Evolutionary conservation across 2,797 vertebrate species (phyloP).

Genomic region (Mormyrus proboscirostris): DNA sequence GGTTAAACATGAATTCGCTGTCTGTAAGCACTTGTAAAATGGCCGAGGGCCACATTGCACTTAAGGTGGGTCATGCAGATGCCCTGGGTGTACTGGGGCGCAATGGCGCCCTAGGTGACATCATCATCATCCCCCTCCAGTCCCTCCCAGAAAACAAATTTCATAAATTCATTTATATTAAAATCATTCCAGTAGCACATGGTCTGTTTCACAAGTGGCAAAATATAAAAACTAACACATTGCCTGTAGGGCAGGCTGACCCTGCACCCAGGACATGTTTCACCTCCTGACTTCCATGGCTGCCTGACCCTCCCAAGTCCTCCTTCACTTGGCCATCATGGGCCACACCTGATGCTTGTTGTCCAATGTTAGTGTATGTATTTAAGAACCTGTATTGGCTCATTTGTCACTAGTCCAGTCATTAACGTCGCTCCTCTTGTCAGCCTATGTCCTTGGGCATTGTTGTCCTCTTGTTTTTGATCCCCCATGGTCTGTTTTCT

Average conservation of each 20-base stretch:
- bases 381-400: not conserved
- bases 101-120: not conserved
- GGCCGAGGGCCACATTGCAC: not conserved
- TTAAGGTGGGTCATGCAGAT: not conserved
- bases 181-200: not conserved
- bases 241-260: not conserved
- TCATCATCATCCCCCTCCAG: not conserved
- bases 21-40: not conserved
- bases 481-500: not conserved
- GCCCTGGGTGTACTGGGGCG: not conserved
- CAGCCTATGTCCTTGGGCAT: not conserved
- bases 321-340: not conserved
- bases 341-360: not conserved
- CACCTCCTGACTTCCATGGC: not conserved
- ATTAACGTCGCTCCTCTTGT: not conserved
- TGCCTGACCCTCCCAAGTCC: not conserved
- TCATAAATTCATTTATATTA: not conserved
- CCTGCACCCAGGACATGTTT: not conserved
- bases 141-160: not conserved
- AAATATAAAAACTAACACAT: not conserved
- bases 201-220: not conserved
- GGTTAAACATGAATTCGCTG: not conserved
- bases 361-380: not conserved
- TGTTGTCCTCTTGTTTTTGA: not conserved
- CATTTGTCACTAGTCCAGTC: not conserved